These are phyloP conservation scores for Zosterops lateralis DNA, from an alignment of 2,113 vertebrate species.

Conservation along the genomic window DNA sequence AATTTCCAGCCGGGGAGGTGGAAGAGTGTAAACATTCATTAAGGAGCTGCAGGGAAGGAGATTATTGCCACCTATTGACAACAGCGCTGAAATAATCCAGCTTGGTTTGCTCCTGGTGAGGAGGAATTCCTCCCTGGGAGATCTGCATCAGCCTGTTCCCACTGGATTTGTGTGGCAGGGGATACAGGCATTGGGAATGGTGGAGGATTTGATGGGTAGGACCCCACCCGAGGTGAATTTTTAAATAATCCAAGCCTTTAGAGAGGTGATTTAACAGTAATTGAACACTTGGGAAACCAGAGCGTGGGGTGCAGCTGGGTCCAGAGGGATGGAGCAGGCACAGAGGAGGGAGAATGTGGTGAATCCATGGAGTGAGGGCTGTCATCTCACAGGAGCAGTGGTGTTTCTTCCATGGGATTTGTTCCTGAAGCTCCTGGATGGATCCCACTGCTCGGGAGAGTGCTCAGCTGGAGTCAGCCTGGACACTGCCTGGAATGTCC, in stretches of 20 bases:
- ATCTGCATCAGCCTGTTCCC: neutral
- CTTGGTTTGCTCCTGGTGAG: neutral
- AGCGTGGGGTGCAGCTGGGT: fast-evolving
- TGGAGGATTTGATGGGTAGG: neutral
- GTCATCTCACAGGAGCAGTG: neutral
- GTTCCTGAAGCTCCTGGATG: neutral
- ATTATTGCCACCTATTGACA: slow-evolving; percentile 69
- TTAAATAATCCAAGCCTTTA: neutral
- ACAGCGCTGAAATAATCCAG: neutral
- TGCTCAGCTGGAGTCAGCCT: fast-evolving
- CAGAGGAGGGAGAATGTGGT: neutral
- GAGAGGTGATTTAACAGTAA: neutral
- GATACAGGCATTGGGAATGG: neutral
- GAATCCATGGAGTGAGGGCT: fast-evolving
- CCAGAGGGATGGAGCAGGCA: neutral
- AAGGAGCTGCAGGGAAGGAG: slow-evolving; percentile 49
- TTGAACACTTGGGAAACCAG: neutral
- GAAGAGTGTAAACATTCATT: slow-evolving; percentile 14
- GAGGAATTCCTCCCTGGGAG: neutral
- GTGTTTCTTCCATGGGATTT: neutral
- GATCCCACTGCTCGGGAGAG: fast-evolving
- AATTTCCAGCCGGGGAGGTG: slow-evolving; percentile 22
- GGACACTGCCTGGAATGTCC: fast-evolving
- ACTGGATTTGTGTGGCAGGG: neutral
- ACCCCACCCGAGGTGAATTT: neutral